Percentiles rank a stretch among this genome's conserved stretches.
These are phyloP conservation scores for Ethmia dodecea DNA, from an alignment of 2,888 invertebrate species.

Conservation along the genomic window DNA sequence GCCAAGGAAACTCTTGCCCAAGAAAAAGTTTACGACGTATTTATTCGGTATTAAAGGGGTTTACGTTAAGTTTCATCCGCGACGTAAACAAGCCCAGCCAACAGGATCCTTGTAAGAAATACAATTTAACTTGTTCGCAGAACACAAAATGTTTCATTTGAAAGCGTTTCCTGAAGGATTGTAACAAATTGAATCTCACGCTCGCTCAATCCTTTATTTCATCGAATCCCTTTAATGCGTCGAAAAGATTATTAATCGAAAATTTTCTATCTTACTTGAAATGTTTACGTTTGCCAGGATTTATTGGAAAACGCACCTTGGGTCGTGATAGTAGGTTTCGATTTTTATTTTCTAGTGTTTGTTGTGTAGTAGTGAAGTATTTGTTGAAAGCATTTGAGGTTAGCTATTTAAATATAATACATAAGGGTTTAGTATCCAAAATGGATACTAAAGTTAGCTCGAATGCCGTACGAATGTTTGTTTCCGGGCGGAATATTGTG, in stretches of 20 bases:
- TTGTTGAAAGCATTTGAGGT: too few species aligned
- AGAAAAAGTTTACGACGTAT: conserved; percentile 30
- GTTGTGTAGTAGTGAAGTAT: too few species aligned
- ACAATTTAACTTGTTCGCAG: conserved; percentile 62
- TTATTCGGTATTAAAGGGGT: conserved; percentile 43
- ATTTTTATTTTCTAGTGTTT: too few species aligned
- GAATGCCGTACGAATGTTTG: too few species aligned
- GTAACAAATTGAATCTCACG: conserved; percentile 70
- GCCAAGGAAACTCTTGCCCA: too few species aligned
- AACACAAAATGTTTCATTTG: conserved; percentile 66
- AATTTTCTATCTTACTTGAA: conserved; percentile 48
- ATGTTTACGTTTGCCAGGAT: conserved; percentile 43
- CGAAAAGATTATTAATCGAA: conserved; percentile 67
- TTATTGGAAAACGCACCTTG: conserved; percentile 33
- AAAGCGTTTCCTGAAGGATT: conserved; percentile 63
- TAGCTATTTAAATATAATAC: too few species aligned
- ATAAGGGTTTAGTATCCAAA: too few species aligned
- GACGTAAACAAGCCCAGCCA: conserved; percentile 46
- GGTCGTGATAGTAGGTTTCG: too few species aligned
- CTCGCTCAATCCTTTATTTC: conserved; percentile 68
- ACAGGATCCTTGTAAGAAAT: conserved; percentile 51
- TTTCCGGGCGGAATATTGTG: too few species aligned
- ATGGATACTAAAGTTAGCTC: too few species aligned
- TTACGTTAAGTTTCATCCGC: conserved; percentile 38
- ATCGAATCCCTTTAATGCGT: conserved; percentile 52